Percentiles rank a stretch among this genome's conserved stretches.
Evolutionary conservation across 2,113 vertebrate species (phyloP).

Genomic region (Rutilus rutilus): DNA sequence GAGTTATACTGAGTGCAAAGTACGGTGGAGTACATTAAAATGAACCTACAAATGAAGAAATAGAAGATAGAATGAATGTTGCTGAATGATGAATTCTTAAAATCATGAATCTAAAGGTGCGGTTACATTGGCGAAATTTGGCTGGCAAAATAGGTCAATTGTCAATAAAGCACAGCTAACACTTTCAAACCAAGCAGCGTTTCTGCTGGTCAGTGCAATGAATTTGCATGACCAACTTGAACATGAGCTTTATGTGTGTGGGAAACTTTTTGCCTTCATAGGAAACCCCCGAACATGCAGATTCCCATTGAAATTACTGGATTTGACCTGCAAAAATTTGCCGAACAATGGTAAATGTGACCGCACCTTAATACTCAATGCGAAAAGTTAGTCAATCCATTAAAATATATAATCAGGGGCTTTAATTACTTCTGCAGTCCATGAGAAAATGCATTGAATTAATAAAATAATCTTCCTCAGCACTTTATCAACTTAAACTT

Average conservation of each 20-base stretch:
- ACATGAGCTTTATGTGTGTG: neutral
- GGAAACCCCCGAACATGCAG: neutral
- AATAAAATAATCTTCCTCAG: neutral
- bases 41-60: conserved; percentile 76
- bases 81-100: neutral
- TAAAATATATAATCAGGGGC: neutral
- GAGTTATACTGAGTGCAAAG: conserved; percentile 97
- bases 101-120: neutral
- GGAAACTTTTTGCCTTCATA: neutral
- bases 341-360: neutral
- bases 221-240: neutral
- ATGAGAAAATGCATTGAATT: too few relatives aligned
- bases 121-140: neutral
- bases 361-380: neutral
- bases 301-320: neutral
- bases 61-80: neutral
- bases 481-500: neutral
- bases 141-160: too few relatives aligned
- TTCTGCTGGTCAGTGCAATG: neutral
- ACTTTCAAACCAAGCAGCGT: too few relatives aligned
- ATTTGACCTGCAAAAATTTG: neutral
- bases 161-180: too few relatives aligned
- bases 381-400: too few relatives aligned
- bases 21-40: conserved; percentile 94
- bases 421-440: neutral